Evolutionary conservation across 2,113 vertebrate species (phyloP), one percentile per base, ranked within the genome.

Genomic region (Rhinopomastus cyanomelas): DNA sequence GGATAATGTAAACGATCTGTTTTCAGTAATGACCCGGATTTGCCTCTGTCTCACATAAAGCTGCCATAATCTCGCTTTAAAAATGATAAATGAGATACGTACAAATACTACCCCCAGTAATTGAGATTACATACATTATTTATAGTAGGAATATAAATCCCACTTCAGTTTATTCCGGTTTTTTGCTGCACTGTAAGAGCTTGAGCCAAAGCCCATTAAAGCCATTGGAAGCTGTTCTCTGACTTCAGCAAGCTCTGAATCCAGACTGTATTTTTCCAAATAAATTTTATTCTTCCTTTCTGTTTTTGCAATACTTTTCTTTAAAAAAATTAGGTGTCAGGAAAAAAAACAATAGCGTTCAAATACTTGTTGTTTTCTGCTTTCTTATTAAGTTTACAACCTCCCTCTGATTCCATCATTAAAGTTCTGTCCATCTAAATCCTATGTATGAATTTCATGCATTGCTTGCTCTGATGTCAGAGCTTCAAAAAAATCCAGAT

Each of bases 171-270:
- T 94, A 88, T 88, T 69, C 79, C 88, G 62, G 81, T 91, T 93
- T 65, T 84, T 93, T 93, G 51, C 81, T 85, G 21, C 66, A 16
- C 17, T 88, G 0, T 61, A 48, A 75, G 55, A 8, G 48, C 62
- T 93, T 85, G 66, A 91, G 88, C 93, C 93, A 95, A 95, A 95
- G 83, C 62, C 55, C 52, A 82, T 91, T 94, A 88, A 94, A 95
- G 36, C 62, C 42, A 49, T 53, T 76, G 37, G 65, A 89, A 77
- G 64, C 65, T 55, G 59, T 94, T 91, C 19, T 12, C 64, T 88
- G 64, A 80, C 55, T 85, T 87, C 67, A 85, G 34, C 21, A 17
- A 74, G 23, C 53, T 95, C 75, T 79, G 51, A 90, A 82, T 78
- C 75, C 75, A 60, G 27, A 72, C 29, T 11, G 7, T 81, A 26